phyloP scores from a whole-genome alignment of 2,797 vertebrate genomes.

The Danio tinwini region DNA sequence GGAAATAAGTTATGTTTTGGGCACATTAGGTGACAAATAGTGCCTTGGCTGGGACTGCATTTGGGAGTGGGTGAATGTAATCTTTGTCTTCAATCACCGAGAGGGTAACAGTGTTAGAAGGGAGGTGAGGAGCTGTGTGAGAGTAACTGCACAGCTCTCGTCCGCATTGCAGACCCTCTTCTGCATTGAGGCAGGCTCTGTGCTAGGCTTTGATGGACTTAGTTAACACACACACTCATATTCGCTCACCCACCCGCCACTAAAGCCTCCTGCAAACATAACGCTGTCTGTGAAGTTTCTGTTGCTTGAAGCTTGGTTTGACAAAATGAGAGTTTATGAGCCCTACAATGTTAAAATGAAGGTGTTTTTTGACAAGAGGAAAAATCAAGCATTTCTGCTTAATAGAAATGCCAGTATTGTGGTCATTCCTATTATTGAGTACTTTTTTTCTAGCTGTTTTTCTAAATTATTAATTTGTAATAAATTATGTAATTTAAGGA shows the following conservation, averaged over 20 bases:
- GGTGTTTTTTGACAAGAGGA: not conserved
- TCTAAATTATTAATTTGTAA: not conserved
- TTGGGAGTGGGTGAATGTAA: constrained; percentile 1
- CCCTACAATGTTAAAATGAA: not conserved
- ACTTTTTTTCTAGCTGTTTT: not conserved
- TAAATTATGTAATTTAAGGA: not conserved
- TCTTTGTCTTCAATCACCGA: constrained; percentile 28
- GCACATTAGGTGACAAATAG: constrained; percentile 9
- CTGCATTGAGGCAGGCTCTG: constrained; percentile 31
- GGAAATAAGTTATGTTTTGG: constrained; percentile 19
- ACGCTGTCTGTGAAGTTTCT: constrained; percentile 1
- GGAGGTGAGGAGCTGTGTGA: constrained; percentile 11
- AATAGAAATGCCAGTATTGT: not conserved
- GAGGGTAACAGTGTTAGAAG: constrained; percentile 34
- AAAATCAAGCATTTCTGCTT: not conserved
- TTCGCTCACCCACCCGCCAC: not conserved
- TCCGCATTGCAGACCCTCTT: constrained; percentile 61
- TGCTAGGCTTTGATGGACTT: constrained; percentile 4
- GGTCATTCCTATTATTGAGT: not conserved
- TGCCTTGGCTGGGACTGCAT: constrained; percentile 5
- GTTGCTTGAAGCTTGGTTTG: not conserved
- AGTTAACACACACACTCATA: constrained; percentile 16
- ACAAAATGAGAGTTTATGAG: not conserved
- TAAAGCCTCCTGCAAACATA: not conserved
- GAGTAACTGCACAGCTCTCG: constrained; percentile 26